Evolutionary conservation across 2,888 invertebrate genomes (phyloP), one percentile per base, ranked within the genome.

Genomic region (Linyphia triangularis): DNA sequence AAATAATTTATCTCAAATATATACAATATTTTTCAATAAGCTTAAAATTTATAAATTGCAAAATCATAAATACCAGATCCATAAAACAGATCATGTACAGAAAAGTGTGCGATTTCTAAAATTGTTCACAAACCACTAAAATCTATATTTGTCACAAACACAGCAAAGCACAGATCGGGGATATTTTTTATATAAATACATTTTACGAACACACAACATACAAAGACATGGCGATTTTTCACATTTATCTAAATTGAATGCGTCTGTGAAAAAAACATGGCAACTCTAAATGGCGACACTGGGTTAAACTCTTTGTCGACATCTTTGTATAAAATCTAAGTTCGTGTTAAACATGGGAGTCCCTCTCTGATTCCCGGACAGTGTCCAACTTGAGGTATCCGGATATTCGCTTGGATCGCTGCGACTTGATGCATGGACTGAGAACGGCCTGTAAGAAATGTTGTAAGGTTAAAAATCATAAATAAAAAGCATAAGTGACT

Each of bases 361-460:
- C 88, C 37, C 88, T 83, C n/a, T 89, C 84, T 6, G 88, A 63
- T 43, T 89, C 88, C 65, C 73, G 59, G 10, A 89, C 77, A 2
- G 82, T 83, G 26, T 89, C 88, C 67, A 89, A 26, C 24, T 73
- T 83, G n/a, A 89, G 72, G 30, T 89, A 89, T 5, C 83, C 83
- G 26, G 88, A 78, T 70, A 89, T 89, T 57, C 88, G 40, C 33
- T 83, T 89, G 0, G 88, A 89, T 13, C 83, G 33, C 37, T 84
- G 83, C 0, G 88, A 37, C 24, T 79, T 83, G 40, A 89, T 65
- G 57, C 84, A 78, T 0, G 88, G 88, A 40, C 88, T 89, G 2
- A 89, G 72, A 51, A 89, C 88, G 43, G 88, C 88, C 88, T 89
- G 79, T 2, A 82, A 63, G 24, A 61, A n/a, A n/a, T n/a, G n/a